A percentile compares a stretch with the other conserved stretches of the same genome.
phyloP scores from a whole-genome alignment of 2,888 invertebrate species.

The Eumerus sabulonum region DNA sequence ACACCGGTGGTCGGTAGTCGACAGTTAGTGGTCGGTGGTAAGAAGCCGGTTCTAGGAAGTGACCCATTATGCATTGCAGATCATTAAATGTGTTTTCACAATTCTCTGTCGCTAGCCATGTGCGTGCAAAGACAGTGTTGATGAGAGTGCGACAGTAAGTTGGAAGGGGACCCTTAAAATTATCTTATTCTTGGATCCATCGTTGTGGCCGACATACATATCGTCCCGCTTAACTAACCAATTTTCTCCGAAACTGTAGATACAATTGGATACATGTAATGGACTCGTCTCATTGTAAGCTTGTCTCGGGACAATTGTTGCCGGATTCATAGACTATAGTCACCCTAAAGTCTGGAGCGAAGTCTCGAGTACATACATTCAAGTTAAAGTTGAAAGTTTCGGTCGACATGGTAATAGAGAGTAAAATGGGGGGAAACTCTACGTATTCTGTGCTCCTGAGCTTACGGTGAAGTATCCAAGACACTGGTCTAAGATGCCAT shows the following conservation, averaged over 20 bases:
- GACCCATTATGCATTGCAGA: slow-evolving; percentile 61
- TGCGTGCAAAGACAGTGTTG: neutral
- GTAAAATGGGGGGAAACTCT: slow-evolving; percentile 4
- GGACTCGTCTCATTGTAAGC: neutral
- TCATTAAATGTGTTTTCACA: slow-evolving; percentile 62
- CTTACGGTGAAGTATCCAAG: too few species aligned
- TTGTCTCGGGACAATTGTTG: slow-evolving; percentile 34
- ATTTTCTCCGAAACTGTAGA: slow-evolving; percentile 12
- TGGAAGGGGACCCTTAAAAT: neutral
- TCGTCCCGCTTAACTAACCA: slow-evolving; percentile 4
- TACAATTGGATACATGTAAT: slow-evolving; percentile 19
- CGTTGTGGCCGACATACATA: slow-evolving; percentile 15
- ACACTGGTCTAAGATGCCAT: too few species aligned
- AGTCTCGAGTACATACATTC: slow-evolving; percentile 27
- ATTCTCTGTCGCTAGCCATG: slow-evolving; percentile 30
- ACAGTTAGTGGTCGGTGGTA: slow-evolving; percentile 19
- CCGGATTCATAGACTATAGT: slow-evolving; percentile 26
- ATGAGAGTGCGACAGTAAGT: neutral
- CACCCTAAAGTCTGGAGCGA: slow-evolving; percentile 7
- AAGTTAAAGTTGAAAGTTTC: slow-evolving; percentile 29
- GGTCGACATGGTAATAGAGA: neutral
- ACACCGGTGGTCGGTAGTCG: slow-evolving; percentile 43
- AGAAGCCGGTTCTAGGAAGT: slow-evolving; percentile 57
- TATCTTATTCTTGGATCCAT: neutral
- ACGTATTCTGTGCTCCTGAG: neutral